A percentile compares a stretch with the other conserved stretches of the same genome.
Evolutionary conservation across 2,113 vertebrate species (phyloP).

Genomic region (Pelecanus crispus): DNA sequence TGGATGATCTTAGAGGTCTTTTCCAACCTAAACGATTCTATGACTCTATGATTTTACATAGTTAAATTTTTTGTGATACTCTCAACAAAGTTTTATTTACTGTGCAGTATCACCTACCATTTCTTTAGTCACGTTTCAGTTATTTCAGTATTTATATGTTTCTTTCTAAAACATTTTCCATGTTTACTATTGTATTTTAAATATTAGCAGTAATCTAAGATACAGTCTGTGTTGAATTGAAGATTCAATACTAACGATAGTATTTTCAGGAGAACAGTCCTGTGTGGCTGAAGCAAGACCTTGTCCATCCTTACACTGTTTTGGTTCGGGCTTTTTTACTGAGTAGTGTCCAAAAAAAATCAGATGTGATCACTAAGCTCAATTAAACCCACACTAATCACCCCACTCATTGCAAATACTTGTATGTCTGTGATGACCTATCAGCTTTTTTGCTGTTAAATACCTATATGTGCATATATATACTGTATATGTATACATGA

Average conservation of each 20-base stretch:
- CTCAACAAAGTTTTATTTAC: not conserved
- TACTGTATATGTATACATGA: too few species aligned
- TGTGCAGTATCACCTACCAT: not conserved
- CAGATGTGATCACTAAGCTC: not conserved
- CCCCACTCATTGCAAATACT: not conserved
- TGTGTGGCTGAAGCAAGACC: not conserved
- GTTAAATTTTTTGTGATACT: not conserved
- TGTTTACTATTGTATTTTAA: not conserved
- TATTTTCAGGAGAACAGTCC: not conserved
- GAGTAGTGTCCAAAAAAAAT: not conserved
- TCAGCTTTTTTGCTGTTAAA: not conserved
- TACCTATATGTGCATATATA: not conserved
- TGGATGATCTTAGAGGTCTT: too few species aligned
- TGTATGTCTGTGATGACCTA: fast-evolving
- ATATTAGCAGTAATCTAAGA: not conserved
- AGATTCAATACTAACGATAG: not conserved
- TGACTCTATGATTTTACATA: too few species aligned
- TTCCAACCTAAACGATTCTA: too few species aligned
- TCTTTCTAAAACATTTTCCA: not conserved
- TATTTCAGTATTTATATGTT: not conserved
- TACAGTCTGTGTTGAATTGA: not conserved
- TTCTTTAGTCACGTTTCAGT: not conserved
- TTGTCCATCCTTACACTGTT: not conserved
- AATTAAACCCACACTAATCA: not conserved
- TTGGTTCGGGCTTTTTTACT: not conserved